Evolutionary conservation across 2,888 invertebrate genomes (phyloP).

Genomic region (Drosophila pegasa): DNA sequence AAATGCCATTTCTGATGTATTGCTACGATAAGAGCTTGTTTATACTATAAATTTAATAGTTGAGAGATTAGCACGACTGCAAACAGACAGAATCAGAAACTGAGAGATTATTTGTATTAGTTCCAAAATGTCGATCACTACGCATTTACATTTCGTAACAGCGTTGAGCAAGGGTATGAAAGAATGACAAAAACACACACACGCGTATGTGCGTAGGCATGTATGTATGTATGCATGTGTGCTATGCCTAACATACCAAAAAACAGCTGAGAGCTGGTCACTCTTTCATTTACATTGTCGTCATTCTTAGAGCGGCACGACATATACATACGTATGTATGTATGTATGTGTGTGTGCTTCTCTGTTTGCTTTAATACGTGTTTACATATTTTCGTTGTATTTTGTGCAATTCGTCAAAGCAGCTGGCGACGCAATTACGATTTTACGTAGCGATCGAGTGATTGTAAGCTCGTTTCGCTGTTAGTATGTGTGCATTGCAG

Average conservation of each 20-base stretch:
- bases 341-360: neutral
- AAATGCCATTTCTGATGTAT: neutral
- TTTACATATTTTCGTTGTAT: neutral
- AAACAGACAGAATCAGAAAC: neutral
- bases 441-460: conserved; percentile 23
- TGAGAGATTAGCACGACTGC: neutral
- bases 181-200: neutral
- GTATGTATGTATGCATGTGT: neutral
- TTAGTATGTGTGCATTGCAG: neutral
- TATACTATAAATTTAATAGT: neutral
- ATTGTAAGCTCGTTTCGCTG: conserved; percentile 15
- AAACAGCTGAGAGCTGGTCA: conserved; percentile 36
- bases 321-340: neutral
- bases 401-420: conserved; percentile 14
- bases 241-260: conserved; percentile 18
- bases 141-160: neutral
- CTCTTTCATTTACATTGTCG: conserved; percentile 10
- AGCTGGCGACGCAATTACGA: conserved; percentile 23
- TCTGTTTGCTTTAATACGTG: neutral
- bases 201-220: neutral
- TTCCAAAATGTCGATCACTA: neutral
- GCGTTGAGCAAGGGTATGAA: neutral
- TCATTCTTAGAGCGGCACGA: neutral
- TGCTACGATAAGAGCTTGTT: neutral
- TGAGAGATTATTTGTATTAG: neutral